Conservation (phyloP, 2,113 vertebrate genomes). For the Engystomops pustulosus region DNA sequence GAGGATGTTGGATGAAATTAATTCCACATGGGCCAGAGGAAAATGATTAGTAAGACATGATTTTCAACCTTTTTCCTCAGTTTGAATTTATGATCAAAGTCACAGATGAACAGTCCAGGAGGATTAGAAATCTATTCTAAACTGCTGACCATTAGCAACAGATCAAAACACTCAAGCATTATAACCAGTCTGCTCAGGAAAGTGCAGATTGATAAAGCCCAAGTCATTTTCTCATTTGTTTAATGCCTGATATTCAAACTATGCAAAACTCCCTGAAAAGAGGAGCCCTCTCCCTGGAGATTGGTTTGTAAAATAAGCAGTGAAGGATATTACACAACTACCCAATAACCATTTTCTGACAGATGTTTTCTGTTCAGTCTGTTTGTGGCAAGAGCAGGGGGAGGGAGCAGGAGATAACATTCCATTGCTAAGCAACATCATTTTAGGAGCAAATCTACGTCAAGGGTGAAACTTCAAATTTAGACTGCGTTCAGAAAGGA, state of each 20-base stretch:
- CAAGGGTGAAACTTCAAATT: slow-evolving; percentile 29
- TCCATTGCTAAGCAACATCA: slow-evolving; percentile 37
- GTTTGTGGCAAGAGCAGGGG: slow-evolving; percentile 35
- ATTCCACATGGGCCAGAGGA: too few relatives aligned
- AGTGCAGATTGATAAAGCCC: too few relatives aligned
- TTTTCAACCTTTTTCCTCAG: too few relatives aligned
- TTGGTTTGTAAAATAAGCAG: slow-evolving; percentile 17
- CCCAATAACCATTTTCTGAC: slow-evolving; percentile 32
- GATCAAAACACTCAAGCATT: too few relatives aligned
- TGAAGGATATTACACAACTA: slow-evolving; percentile 29
- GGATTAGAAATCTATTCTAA: too few relatives aligned
- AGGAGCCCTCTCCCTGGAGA: neutral
- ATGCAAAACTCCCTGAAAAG: neutral
- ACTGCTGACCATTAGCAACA: too few relatives aligned
- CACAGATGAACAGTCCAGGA: too few relatives aligned
- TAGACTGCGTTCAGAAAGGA: neutral
- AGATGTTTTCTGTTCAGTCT: slow-evolving; percentile 45
- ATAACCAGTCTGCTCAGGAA: too few relatives aligned
- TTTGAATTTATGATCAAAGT: too few relatives aligned
- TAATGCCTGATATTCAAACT: neutral
- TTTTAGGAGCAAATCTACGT: slow-evolving; percentile 39
- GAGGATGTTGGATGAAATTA: too few relatives aligned
- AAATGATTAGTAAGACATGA: too few relatives aligned
- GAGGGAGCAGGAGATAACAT: slow-evolving; percentile 38
- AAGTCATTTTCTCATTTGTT: too few relatives aligned